Evolutionary conservation across 1,140 invertebrate species (phyloP).

Genomic region (Hypothenemus hampei): DNA sequence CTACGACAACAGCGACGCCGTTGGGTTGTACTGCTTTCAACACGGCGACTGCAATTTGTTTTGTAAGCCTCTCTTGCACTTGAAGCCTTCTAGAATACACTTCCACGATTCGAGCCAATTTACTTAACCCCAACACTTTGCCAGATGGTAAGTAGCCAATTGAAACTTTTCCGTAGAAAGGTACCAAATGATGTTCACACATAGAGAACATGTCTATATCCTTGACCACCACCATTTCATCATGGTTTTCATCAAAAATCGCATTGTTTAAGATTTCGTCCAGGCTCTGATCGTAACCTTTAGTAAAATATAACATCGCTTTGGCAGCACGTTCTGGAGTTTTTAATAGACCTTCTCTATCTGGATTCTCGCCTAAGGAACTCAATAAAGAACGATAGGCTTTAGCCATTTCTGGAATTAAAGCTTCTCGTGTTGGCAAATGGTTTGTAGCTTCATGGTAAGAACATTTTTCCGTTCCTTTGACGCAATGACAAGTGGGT

Average conservation of each 20-base stretch:
- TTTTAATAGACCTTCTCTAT: conserved; percentile 88
- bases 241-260: conserved; percentile 97
- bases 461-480: conserved; percentile 84
- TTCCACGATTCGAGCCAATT: conserved; percentile 81
- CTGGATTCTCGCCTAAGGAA: conserved; percentile 86
- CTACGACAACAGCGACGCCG: conserved; percentile 95
- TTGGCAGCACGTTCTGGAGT: conserved; percentile 98
- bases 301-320: conserved; percentile 99
- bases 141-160: conserved; percentile 98
- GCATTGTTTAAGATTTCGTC: conserved; percentile 96
- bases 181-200: conserved; percentile 99
- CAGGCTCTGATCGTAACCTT: conserved; percentile 96
- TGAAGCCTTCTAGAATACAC: conserved; percentile 93
- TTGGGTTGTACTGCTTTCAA: conserved; percentile 95
- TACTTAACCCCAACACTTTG: conserved; percentile 73
- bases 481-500: conserved; percentile 31
- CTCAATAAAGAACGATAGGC: conserved; percentile 75
- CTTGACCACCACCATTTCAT: conserved; percentile 99
- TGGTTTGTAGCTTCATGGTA: conserved; percentile 85
- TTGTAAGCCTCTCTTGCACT: conserved; percentile 97
- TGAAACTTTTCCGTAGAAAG: conserved; percentile 98
- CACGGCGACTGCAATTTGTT: conserved; percentile 96
- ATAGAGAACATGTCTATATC: conserved; percentile 99
- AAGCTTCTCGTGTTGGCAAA: conserved; percentile 78
- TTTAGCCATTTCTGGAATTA: conserved; percentile 80